phyloP scores from a whole-genome alignment of 1,140 invertebrate genomes.

The Musca vetustissima region DNA sequence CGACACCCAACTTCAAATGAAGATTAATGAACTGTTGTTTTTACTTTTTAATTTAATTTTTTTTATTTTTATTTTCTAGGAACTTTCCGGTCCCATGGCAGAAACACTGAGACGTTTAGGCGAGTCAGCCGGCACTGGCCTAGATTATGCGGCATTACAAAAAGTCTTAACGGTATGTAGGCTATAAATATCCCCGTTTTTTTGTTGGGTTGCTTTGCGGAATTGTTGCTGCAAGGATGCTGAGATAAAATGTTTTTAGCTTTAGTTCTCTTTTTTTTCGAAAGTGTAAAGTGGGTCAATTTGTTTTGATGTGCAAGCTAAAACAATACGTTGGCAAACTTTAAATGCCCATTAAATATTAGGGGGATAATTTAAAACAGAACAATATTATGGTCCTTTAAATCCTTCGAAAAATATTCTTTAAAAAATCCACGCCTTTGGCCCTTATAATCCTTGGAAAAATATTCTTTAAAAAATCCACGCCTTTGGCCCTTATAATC shows the following conservation, averaged over 20 bases:
- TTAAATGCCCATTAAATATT: no score
- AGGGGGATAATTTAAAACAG: no score
- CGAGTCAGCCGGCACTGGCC: conserved; percentile 66
- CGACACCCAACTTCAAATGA: neutral
- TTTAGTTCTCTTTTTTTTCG: neutral
- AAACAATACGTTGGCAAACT: no score
- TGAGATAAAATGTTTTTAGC: neutral
- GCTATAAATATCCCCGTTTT: neutral
- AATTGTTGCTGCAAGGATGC: no score
- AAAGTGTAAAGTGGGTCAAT: neutral
- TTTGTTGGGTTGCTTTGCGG: neutral
- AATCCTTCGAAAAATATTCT: no score
- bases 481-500: no score
- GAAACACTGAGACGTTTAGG: conserved; percentile 74
- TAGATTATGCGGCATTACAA: conserved; percentile 70
- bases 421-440: no score
- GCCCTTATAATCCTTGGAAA: no score
- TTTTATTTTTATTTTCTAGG: conserved; percentile 55
- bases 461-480: no score
- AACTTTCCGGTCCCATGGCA: conserved; percentile 75
- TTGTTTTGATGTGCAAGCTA: no score
- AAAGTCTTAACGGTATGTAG: conserved; percentile 62
- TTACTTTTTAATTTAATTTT: neutral
- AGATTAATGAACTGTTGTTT: neutral
- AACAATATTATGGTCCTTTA: no score